phyloP scores from a whole-genome alignment of 2,888 invertebrate species.

The Hypsopygia costalis region DNA sequence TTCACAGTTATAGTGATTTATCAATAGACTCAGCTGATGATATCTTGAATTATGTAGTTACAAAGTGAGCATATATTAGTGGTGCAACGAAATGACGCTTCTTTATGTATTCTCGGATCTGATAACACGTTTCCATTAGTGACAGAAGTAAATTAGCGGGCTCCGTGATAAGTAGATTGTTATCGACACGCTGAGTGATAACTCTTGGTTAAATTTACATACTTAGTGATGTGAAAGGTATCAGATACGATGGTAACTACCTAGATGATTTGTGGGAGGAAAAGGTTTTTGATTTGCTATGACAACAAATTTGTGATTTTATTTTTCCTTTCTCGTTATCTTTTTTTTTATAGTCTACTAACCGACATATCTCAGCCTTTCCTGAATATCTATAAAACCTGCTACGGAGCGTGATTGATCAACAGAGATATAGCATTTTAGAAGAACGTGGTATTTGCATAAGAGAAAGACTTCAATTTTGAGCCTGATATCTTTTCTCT shows the following conservation, averaged over 20 bases:
- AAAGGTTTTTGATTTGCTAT: too few species aligned
- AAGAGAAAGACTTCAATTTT: too few species aligned
- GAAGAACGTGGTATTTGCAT: too few species aligned
- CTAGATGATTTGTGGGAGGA: neutral
- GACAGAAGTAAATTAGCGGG: slow-evolving; percentile 33
- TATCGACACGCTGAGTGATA: slow-evolving; percentile 20
- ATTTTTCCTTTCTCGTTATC: too few species aligned
- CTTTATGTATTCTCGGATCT: slow-evolving; percentile 28
- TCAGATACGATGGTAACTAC: slow-evolving; percentile 5
- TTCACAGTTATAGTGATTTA: slow-evolving; percentile 39
- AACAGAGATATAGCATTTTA: too few species aligned
- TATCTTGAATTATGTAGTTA: slow-evolving; percentile 39
- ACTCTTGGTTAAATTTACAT: slow-evolving; percentile 19
- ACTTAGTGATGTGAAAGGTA: slow-evolving; percentile 11
- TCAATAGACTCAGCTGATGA: slow-evolving; percentile 38
- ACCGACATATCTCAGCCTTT: too few species aligned
- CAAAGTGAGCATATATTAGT: slow-evolving; percentile 25
- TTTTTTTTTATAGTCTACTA: too few species aligned
- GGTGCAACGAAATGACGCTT: slow-evolving; percentile 22
- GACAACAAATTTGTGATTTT: too few species aligned
- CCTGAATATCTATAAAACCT: too few species aligned
- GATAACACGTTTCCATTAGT: slow-evolving; percentile 29
- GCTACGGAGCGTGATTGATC: too few species aligned
- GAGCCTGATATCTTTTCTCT: too few species aligned
- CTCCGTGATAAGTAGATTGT: slow-evolving; percentile 22